Conservation (phyloP, 2,113 vertebrate species). For the Sylvilagus bachmani region DNA sequence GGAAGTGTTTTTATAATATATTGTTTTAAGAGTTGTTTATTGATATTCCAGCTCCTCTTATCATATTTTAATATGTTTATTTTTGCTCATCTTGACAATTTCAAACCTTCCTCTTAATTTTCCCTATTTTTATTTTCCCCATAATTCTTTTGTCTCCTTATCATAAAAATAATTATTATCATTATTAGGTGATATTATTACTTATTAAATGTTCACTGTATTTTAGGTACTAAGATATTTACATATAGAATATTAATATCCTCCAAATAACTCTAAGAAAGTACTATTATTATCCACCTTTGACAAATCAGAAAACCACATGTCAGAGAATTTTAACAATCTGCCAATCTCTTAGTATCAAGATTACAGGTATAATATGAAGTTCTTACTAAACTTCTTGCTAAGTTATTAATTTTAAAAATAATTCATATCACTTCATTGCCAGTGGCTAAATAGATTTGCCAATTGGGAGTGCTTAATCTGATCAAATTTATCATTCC, state of each 20-base stretch:
- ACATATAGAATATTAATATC: not conserved
- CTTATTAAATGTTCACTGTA: not conserved
- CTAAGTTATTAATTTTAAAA: not conserved
- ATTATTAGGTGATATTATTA: not conserved
- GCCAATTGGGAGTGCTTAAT: not conserved
- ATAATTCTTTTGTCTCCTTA: not conserved
- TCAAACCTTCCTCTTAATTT: not conserved
- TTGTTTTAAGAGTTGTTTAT: not conserved
- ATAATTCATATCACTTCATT: not conserved
- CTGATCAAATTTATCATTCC: not conserved
- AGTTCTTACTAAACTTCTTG: not conserved
- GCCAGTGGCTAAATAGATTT: not conserved
- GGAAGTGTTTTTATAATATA: not conserved
- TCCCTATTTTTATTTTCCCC: not conserved
- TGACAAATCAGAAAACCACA: not conserved
- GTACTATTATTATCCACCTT: not conserved
- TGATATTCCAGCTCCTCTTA: not conserved
- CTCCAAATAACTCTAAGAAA: not conserved
- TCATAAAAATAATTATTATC: not conserved
- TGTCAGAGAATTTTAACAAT: not conserved
- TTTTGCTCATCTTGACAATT: not conserved
- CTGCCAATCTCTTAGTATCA: not conserved
- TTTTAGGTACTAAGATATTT: not conserved
- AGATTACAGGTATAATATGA: not conserved
- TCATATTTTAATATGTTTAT: not conserved